A percentile compares a stretch with the other conserved stretches of the same genome.
Conservation (phyloP, 2,797 vertebrate species). For the Pangasius djambal region DNA sequence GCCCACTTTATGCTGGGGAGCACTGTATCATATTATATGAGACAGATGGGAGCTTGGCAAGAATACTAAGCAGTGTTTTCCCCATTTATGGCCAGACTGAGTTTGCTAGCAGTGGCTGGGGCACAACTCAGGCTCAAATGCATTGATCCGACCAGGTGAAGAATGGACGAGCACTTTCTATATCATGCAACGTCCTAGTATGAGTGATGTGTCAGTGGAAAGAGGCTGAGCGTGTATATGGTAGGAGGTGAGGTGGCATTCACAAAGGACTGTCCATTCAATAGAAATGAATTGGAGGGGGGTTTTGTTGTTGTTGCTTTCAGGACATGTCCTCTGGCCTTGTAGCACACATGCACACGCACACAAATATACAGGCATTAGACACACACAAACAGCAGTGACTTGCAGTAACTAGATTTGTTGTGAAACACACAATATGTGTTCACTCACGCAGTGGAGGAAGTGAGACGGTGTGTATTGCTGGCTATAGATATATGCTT, state of each 20-base stretch:
- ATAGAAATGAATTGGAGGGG: conserved; percentile 31
- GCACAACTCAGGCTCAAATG: conserved; percentile 42
- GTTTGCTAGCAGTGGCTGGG: conserved; percentile 42
- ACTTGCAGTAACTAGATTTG: conserved; percentile 12
- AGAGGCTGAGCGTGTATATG: conserved; percentile 10
- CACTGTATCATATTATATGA: conserved; percentile 55
- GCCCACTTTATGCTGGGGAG: conserved; percentile 53
- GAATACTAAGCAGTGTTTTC: conserved; percentile 61
- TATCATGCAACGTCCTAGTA: conserved; percentile 3
- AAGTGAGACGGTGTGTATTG: neutral
- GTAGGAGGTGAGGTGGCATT: conserved; percentile 31
- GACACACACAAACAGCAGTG: conserved; percentile 24
- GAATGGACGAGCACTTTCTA: conserved; percentile 44
- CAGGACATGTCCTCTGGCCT: conserved; percentile 45
- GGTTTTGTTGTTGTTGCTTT: conserved; percentile 15
- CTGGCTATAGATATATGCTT: neutral
- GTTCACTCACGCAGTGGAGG: neutral
- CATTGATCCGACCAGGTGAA: conserved; percentile 49
- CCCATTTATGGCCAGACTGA: conserved; percentile 49
- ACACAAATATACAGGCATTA: conserved; percentile 7
- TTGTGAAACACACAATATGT: conserved; percentile 3
- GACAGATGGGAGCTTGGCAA: conserved; percentile 55
- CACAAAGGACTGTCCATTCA: conserved; percentile 37
- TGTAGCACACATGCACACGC: conserved; percentile 29
- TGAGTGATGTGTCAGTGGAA: conserved; percentile 37